Evolutionary conservation across 2,797 vertebrate species (phyloP).

Genomic region (Coilia nasus): DNA sequence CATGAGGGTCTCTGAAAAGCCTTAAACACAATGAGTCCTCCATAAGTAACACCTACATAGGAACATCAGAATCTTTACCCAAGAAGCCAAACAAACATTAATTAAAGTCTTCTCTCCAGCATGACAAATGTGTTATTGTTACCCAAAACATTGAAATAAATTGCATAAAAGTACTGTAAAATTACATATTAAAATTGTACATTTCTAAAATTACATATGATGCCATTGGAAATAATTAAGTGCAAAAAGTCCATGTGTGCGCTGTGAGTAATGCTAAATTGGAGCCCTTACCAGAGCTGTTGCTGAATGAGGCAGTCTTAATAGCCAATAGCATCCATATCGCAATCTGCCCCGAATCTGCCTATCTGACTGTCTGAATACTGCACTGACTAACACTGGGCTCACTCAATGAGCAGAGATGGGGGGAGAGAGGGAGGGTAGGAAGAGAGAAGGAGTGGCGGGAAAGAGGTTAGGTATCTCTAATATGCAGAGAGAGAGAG

Average conservation of each 20-base stretch:
- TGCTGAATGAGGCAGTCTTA: not conserved
- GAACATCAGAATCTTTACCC: not conserved
- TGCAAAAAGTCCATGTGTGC: not conserved
- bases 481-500: not conserved
- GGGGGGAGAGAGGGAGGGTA: conserved; percentile 23
- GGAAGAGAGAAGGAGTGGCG: conserved; percentile 35
- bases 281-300: not conserved
- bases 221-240: not conserved
- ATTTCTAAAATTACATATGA: no score
- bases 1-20: no score
- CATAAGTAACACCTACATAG: not conserved
- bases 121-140: not conserved
- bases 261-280: not conserved
- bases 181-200: no score
- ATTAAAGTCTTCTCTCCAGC: not conserved
- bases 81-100: not conserved
- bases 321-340: not conserved
- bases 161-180: not conserved
- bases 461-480: not conserved
- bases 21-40: no score
- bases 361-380: not conserved
- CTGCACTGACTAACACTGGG: not conserved
- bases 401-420: not conserved
- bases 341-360: not conserved
- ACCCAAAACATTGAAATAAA: not conserved